Conservation (phyloP, 1,140 invertebrate genomes). For the Berghia stephanieae region DNA sequence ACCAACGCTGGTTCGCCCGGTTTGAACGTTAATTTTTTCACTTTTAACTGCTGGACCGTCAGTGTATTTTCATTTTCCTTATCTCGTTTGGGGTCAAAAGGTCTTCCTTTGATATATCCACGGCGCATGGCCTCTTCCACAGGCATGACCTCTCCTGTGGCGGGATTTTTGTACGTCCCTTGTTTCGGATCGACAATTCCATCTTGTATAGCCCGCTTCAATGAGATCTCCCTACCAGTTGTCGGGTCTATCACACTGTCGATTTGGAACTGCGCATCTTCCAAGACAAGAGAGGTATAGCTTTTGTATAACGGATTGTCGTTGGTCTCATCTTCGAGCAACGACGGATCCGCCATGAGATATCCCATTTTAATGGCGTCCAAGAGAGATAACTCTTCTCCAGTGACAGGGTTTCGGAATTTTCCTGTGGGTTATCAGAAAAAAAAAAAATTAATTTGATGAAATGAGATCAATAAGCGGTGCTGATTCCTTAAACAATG, state of each 20-base stretch:
- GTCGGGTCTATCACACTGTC: conserved; percentile 55
- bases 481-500: too few species aligned
- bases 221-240: conserved; percentile 56
- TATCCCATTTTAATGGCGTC: conserved; percentile 63
- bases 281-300: conserved; percentile 55
- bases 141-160: conserved; percentile 63
- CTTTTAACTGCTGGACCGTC: conserved; percentile 54
- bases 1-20: conserved; percentile 80
- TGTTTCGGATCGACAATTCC: conserved; percentile 56
- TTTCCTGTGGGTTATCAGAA: conserved; percentile 42
- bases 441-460: too few species aligned
- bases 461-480: too few species aligned
- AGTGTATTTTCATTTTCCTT: conserved; percentile 79
- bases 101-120: conserved; percentile 66
- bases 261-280: conserved; percentile 50
- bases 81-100: conserved; percentile 44
- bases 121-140: conserved; percentile 70
- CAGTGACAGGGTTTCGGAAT: conserved; percentile 63
- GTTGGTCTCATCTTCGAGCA: conserved; percentile 38
- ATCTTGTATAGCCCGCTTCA: conserved; percentile 56
- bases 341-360: conserved; percentile 49
- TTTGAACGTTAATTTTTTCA: conserved; percentile 51
- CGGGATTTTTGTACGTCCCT: conserved; percentile 56
- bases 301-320: conserved; percentile 37
- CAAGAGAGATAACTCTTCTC: conserved; percentile 56